Percentiles rank a stretch among this genome's conserved stretches.
phyloP scores from a whole-genome alignment of 2,888 invertebrate species.

The Hypsopygia costalis region DNA sequence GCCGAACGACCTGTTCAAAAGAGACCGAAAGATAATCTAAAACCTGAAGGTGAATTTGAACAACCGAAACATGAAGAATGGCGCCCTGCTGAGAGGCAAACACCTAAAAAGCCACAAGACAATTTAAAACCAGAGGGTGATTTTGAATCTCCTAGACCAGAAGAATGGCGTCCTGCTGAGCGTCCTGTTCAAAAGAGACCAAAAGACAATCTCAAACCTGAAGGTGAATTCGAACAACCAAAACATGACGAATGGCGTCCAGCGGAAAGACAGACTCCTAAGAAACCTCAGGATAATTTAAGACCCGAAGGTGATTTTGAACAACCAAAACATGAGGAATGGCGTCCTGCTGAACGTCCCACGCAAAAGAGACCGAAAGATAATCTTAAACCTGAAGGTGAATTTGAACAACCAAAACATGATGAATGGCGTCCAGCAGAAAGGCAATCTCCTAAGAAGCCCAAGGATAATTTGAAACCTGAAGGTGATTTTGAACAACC shows the following conservation, averaged over 20 bases:
- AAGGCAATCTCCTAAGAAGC: slow-evolving; percentile 39
- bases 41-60: slow-evolving; percentile 73
- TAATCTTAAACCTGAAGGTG: slow-evolving; percentile 77
- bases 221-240: slow-evolving; percentile 48
- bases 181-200: slow-evolving; percentile 47
- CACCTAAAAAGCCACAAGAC: slow-evolving; percentile 50
- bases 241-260: slow-evolving; percentile 50
- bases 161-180: slow-evolving; percentile 71
- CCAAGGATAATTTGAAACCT: slow-evolving; percentile 64
- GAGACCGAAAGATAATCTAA: slow-evolving; percentile 68
- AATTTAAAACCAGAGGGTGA: slow-evolving; percentile 71
- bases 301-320: slow-evolving; percentile 80
- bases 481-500: slow-evolving; percentile 60
- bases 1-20: slow-evolving; percentile 50
- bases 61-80: slow-evolving; percentile 41
- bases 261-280: slow-evolving; percentile 46
- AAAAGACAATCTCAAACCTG: slow-evolving; percentile 69
- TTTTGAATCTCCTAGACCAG: slow-evolving; percentile 56
- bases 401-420: slow-evolving; percentile 60
- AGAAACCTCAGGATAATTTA: slow-evolving; percentile 66
- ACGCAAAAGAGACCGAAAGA: slow-evolving; percentile 57
- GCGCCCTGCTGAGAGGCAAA: slow-evolving; percentile 59
- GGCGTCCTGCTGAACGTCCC: slow-evolving; percentile 47
- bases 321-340: slow-evolving; percentile 42
- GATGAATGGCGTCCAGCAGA: slow-evolving; percentile 46